Percentiles rank a stretch among this genome's conserved stretches.
phyloP scores from a whole-genome alignment of 2,113 vertebrate species.

The Pedionomus torquatus region DNA sequence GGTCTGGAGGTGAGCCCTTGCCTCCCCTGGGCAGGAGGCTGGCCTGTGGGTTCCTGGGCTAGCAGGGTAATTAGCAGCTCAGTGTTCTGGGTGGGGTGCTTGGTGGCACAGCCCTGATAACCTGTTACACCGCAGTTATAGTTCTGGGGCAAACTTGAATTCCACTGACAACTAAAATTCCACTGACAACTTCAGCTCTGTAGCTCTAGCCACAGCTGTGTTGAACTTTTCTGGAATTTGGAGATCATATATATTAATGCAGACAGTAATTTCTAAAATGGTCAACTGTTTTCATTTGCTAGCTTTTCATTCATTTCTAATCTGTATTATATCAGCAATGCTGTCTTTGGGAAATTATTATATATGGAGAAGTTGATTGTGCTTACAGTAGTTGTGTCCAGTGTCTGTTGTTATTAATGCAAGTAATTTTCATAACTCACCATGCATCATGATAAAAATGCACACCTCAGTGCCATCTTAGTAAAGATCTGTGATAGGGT shows the following conservation, averaged over 20 bases:
- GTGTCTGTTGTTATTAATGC: neutral
- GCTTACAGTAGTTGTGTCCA: neutral
- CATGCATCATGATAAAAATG: neutral
- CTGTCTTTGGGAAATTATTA: neutral
- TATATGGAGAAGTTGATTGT: neutral
- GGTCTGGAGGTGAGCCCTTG: neutral
- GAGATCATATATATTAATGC: neutral
- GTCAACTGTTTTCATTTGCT: neutral
- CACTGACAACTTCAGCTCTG: neutral
- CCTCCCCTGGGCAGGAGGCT: neutral
- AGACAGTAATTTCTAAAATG: neutral
- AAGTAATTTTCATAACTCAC: neutral
- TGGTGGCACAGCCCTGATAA: neutral
- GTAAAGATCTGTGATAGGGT: neutral
- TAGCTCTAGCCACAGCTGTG: neutral
- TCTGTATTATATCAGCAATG: accelerated
- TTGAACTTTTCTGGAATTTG: neutral
- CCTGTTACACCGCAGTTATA: neutral
- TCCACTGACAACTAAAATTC: neutral
- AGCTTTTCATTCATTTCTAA: neutral
- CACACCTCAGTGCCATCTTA: neutral
- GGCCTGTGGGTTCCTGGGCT: neutral
- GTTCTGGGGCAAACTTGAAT: neutral
- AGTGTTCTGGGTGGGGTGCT: neutral
- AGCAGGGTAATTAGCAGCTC: too few species aligned